Evolutionary conservation across 2,797 vertebrate species (phyloP), one percentile per base, ranked within the genome.

Genomic region (Hyperoplus immaculatus): DNA sequence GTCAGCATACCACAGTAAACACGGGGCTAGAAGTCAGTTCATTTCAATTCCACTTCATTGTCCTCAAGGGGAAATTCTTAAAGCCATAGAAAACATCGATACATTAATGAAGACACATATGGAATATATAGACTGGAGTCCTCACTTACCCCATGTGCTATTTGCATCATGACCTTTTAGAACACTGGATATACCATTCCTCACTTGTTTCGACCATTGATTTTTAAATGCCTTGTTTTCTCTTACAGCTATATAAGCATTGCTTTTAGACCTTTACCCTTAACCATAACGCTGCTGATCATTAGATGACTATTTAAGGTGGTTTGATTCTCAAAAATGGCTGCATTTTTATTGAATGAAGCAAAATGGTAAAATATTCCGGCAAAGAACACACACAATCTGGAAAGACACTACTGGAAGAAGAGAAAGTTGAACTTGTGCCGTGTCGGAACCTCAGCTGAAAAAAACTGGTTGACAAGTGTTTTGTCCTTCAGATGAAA

Each of bases 41-140:
- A 78, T 72, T 85, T 80, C 56, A 77, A 65, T 74, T 81, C 66
- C 0, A 14, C 60, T 69, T 88, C 46, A 82, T 82, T 68, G 75
- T 80, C 63, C 83, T 82, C 49, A 11, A 72, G 80, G 36, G 67
- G 43, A 46, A 64, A 56, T 14, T 54, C 2, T 8, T 59, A 5
- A 72, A 72, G 63, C 53, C 63, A 56, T 72, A 73, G 47, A 77
- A 85, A 76, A 80, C 59, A 71, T 70, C 68, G 36, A 80, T 85
- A 49, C 3, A 7, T 81, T 74, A 46, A 82, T 72, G 65, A 69
- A 56, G 55, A 14, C 66, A 61, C 61, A 82, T 39, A 63, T 75
- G 76, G 69, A 72, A 72, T 68, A 38, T 41, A 16, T 46, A 57
- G 41, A 75, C 14, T 4, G 54, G 4, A 54, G 2, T 36, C 62